Evolutionary conservation across 1,140 invertebrate genomes (phyloP), one percentile per base, ranked within the genome.

Genomic region (Habropoda laboriosa): DNA sequence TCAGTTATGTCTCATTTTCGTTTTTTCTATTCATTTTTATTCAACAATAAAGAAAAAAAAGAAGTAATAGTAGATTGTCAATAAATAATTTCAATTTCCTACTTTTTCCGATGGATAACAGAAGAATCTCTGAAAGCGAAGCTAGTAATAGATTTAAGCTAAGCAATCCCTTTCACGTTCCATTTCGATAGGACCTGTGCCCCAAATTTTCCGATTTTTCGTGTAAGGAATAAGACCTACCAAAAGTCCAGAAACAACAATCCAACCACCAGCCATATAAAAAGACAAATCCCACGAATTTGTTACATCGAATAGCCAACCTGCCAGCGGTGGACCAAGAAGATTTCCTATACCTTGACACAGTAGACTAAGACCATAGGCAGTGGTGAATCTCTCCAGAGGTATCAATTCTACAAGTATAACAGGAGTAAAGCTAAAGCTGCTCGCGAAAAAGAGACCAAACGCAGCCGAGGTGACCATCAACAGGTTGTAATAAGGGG

Each of bases 381-480:
- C 97, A 83, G 96, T 96, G 2, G 97, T 98, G 89, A 99, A 98
- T 64, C 94, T 93, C 64, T 97, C 96, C 81, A 97, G 90, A 1
- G 96, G 96, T 35, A 97, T 96, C 57, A 97, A 86, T 87, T 97
- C 95, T 4, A 97, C 97, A 55, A 98, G 91, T 87, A 98, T 97
- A 83, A 97, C 96, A 0, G 97, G 97, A 0, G 97, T 97, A 73
- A 98, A 96, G 1, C 97, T 97, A 89, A 97, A 98, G 63, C 95
- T 97, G 78, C 97, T 97, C 16, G 97, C 96, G 84, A 98, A 97
- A 64, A 96, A 96, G 8, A 98, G 93, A 1, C 97, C 97, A 89
- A 98, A 98, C 18, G 96, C 91, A 0, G 94, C 94, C 42, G 94
- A 94, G 61, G 94, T 94, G 2, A 93, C 67, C 32, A 94, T 91